Conservation (phyloP, 2,888 invertebrate genomes). For the Drosophila parthenogenetica region DNA sequence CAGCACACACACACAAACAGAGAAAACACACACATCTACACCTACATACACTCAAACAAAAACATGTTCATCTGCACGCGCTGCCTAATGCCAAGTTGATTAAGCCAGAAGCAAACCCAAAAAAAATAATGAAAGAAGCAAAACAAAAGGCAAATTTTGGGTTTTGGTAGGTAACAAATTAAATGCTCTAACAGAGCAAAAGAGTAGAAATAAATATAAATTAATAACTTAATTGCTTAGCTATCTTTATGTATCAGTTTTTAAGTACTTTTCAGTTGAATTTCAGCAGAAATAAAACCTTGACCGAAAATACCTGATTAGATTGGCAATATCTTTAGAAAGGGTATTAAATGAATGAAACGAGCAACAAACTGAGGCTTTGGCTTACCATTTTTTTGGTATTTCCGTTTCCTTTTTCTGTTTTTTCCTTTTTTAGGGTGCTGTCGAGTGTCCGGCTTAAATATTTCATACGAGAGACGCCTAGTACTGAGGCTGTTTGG, state of each 20-base stretch:
- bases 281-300: neutral
- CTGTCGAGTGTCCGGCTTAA: conserved; percentile 52
- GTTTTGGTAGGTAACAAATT: neutral
- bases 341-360: conserved; percentile 2
- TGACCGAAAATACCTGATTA: neutral
- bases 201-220: neutral
- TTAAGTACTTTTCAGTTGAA: neutral
- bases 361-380: conserved; percentile 1
- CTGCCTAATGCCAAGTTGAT: conserved; percentile 55
- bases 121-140: conserved; percentile 4
- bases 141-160: neutral
- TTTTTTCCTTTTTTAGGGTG: conserved; percentile 35
- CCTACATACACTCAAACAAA: conserved; percentile 1
- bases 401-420: neutral
- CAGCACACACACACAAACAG: conserved; percentile 4
- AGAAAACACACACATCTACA: neutral
- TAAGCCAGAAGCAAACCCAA: conserved; percentile 34
- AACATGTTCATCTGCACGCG: conserved; percentile 34
- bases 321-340: neutral
- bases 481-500: conserved; percentile 29
- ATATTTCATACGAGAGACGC: conserved; percentile 57
- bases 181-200: conserved; percentile 5
- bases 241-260: too few species aligned
- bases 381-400: conserved; percentile 17
- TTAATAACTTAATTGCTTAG: neutral